Evolutionary conservation across 2,113 vertebrate species (phyloP).

Genomic region (Mustela lutreola): DNA sequence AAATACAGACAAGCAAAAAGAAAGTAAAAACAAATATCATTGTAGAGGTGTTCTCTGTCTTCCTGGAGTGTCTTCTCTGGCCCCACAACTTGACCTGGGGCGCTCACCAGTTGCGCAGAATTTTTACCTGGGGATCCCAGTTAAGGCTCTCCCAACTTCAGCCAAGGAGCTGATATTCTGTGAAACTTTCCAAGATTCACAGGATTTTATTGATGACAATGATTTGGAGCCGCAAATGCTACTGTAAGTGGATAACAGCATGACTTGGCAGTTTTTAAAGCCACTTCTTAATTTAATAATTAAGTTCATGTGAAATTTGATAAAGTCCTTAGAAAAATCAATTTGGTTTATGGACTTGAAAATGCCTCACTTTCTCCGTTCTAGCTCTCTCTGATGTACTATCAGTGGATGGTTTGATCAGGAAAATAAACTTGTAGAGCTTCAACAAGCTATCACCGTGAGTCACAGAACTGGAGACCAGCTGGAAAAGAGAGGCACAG

Average conservation of each 20-base stretch:
- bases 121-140: not conserved
- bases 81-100: not conserved
- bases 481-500: not conserved
- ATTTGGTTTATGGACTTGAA: not conserved
- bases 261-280: slow-evolving; percentile 22
- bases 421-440: slow-evolving; percentile 47
- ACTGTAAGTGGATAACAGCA: not conserved
- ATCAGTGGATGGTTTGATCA: slow-evolving; percentile 29
- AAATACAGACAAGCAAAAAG: not conserved
- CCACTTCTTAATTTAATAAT: slow-evolving; percentile 48
- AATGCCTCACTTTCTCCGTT: not conserved
- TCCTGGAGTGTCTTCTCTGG: not conserved
- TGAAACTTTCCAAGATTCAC: not conserved
- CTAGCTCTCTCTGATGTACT: slow-evolving; percentile 13
- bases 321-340: slow-evolving; percentile 47
- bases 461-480: not conserved
- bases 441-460: not conserved
- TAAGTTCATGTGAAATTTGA: slow-evolving; percentile 4
- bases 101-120: not conserved
- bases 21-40: not conserved
- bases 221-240: not conserved
- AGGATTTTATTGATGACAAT: not conserved
- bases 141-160: not conserved
- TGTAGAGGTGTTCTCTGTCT: not conserved
- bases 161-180: not conserved